Conservation (phyloP, 1,140 invertebrate genomes). For the Trichogramma pretiosum region DNA sequence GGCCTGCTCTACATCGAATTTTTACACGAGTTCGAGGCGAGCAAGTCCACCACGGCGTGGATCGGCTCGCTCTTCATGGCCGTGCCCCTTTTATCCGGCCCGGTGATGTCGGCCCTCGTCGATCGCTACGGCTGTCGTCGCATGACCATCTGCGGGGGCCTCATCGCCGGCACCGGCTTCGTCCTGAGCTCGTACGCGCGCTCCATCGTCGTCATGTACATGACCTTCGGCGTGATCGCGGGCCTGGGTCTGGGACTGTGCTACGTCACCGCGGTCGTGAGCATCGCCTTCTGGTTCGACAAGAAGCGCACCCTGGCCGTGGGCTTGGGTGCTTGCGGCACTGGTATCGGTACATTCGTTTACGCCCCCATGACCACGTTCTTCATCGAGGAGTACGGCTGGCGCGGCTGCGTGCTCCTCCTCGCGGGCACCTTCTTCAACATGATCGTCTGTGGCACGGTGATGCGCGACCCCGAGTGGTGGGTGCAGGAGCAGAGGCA, state of each 20-base stretch:
- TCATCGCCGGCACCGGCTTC: conserved; percentile 70
- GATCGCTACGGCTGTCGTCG: conserved; percentile 78
- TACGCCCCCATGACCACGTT: conserved; percentile 67
- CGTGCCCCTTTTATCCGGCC: conserved; percentile 80
- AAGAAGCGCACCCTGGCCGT: conserved; percentile 83
- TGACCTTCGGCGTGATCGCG: conserved; percentile 71
- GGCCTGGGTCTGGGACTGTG: conserved; percentile 92
- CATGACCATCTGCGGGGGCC: conserved; percentile 71
- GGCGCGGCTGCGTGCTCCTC: conserved; percentile 70
- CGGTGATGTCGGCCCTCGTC: conserved; percentile 78
- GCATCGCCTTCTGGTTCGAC: conserved; percentile 91
- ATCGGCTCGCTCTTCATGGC: conserved; percentile 84
- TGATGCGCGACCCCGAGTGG: conserved; percentile 82
- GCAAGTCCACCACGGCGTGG: conserved; percentile 81
- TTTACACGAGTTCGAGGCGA: conserved; percentile 71
- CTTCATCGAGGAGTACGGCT: conserved; percentile 59
- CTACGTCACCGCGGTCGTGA: conserved; percentile 89
- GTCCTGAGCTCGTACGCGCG: conserved; percentile 67
- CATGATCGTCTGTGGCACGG: conserved; percentile 74
- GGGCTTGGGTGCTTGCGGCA: conserved; percentile 89
- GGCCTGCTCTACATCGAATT: conserved; percentile 83
- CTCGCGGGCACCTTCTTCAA: conserved; percentile 72
- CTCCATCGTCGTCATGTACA: conserved; percentile 68
- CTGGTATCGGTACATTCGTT: conserved; percentile 77
- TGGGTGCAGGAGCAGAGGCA: conserved; percentile 55